Percentiles rank a stretch among this genome's conserved stretches.
Conservation (phyloP, 2,113 vertebrate species). For the Grantiella picta region DNA sequence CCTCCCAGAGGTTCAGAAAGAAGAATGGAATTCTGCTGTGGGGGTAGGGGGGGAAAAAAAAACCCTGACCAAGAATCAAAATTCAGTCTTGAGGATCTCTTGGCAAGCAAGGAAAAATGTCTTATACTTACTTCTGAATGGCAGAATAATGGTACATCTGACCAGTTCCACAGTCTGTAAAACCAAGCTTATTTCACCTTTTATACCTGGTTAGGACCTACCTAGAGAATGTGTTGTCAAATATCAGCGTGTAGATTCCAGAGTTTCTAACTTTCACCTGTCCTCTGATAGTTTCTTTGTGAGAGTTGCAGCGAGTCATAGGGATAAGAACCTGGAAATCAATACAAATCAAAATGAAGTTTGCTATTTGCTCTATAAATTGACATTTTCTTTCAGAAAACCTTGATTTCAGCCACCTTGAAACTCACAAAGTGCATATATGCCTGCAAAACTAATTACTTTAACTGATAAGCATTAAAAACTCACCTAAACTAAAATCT, state of each 20-base stretch:
- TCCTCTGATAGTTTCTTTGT: constrained; percentile 89
- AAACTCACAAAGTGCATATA: neutral
- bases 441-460: neutral
- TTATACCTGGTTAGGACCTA: constrained; percentile 42
- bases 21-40: neutral
- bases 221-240: constrained; percentile 98
- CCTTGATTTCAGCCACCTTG: neutral
- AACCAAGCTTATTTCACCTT: neutral
- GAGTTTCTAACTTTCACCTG: constrained; percentile 86
- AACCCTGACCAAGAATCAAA: neutral
- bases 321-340: constrained; percentile 89
- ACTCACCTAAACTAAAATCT: neutral
- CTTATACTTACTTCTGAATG: neutral
- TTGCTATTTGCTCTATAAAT: neutral
- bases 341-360: neutral
- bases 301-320: constrained; percentile 90
- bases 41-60: neutral
- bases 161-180: neutral
- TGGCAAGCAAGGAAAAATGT: neutral
- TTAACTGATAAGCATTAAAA: neutral
- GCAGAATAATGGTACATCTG: neutral
- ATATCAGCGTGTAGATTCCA: constrained; percentile 89
- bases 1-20: neutral
- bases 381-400: neutral
- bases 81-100: neutral